Percentiles rank a stretch among this genome's conserved stretches.
Conservation (phyloP, 1,140 invertebrate species). For the Nebria ingens region DNA sequence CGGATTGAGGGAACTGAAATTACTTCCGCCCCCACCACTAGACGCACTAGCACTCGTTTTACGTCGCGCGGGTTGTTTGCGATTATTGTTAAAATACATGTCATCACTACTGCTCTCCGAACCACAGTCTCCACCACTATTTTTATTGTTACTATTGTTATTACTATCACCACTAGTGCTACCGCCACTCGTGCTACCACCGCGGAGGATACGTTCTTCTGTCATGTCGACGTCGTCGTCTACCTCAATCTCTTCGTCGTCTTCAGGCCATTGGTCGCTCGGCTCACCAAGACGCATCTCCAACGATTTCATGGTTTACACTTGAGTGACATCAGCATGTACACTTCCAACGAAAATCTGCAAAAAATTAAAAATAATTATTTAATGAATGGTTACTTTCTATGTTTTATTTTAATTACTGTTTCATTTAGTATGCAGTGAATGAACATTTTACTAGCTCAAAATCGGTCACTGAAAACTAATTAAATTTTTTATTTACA, state of each 20-base stretch:
- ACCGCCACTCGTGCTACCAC: conserved; percentile 10
- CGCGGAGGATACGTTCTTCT: neutral
- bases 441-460: too few relatives aligned
- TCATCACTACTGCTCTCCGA: neutral
- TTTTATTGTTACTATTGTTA: neutral
- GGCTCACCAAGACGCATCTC: conserved; percentile 3
- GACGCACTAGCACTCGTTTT: conserved; percentile 23
- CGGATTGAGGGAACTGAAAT: conserved; percentile 25
- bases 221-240: neutral
- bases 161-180: neutral
- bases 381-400: too few relatives aligned
- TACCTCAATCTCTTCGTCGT: conserved; percentile 3
- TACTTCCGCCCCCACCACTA: conserved; percentile 29
- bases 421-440: too few relatives aligned
- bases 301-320: neutral
- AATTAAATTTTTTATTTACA: too few relatives aligned
- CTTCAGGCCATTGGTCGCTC: neutral
- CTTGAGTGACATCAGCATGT: too few relatives aligned
- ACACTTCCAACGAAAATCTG: too few relatives aligned
- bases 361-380: too few relatives aligned
- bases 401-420: too few relatives aligned
- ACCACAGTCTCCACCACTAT: neutral
- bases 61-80: neutral
- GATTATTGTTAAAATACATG: neutral
- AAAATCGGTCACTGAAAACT: too few relatives aligned